Conservation (phyloP, 1,140 invertebrate genomes). For the Procambarus clarkii region DNA sequence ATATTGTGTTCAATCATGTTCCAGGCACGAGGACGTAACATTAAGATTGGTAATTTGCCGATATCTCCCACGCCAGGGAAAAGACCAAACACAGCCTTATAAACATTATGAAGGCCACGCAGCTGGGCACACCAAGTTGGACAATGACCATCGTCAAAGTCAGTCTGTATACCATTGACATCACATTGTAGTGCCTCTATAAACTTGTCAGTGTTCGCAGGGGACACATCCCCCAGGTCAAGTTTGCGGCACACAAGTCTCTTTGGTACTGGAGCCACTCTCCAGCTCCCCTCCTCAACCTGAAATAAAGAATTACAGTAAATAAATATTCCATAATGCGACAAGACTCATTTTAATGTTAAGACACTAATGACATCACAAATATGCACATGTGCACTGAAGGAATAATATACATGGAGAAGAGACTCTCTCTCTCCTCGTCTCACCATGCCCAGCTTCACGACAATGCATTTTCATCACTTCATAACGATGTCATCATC, state of each 20-base stretch:
- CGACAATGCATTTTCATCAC: no score
- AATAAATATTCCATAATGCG: no score
- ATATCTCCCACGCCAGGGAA: constrained; percentile 78
- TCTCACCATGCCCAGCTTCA: no score
- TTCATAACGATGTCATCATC: no score
- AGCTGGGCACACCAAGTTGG: constrained; percentile 85
- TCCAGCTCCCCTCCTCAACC: constrained; percentile 32
- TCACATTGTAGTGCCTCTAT: constrained; percentile 38
- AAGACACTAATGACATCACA: no score
- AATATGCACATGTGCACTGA: no score
- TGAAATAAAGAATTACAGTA: neutral
- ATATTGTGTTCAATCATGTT: constrained; percentile 86
- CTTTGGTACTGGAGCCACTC: constrained; percentile 39
- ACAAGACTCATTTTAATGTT: no score
- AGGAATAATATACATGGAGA: no score
- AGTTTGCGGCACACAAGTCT: constrained; percentile 19
- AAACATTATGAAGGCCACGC: constrained; percentile 81
- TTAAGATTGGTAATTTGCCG: constrained; percentile 79
- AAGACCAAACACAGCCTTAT: constrained; percentile 78
- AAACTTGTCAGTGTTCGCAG: constrained; percentile 54
- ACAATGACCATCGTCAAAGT: constrained; percentile 86
- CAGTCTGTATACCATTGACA: constrained; percentile 76
- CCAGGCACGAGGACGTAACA: constrained; percentile 85
- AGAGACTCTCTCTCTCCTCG: no score
- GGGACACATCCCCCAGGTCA: constrained; percentile 61